Conservation (phyloP, 2,797 vertebrate genomes). For the Psittacula echo region DNA sequence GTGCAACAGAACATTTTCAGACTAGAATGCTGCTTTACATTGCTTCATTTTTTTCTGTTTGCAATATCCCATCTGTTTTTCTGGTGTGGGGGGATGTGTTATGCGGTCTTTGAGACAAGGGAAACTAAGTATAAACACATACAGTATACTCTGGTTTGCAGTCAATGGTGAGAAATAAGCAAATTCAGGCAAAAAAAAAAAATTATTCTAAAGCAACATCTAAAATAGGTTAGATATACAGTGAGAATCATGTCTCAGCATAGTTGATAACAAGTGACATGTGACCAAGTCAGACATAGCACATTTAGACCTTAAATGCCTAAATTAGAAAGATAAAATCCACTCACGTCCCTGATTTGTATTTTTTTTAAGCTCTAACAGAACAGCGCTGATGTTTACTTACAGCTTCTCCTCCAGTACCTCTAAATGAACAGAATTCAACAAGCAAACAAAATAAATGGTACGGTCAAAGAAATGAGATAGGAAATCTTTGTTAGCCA, state of each 20-base stretch:
- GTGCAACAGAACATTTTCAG: background rate
- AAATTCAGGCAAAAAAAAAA: background rate
- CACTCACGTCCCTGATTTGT: background rate
- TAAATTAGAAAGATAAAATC: background rate
- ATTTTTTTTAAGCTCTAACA: background rate
- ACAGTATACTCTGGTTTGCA: background rate
- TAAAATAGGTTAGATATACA: background rate
- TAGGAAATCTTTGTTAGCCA: background rate
- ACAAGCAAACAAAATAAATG: background rate
- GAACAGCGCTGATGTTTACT: background rate
- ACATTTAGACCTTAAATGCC: background rate
- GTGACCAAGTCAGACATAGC: background rate
- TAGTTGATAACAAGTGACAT: background rate
- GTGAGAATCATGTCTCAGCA: background rate
- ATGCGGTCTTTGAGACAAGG: background rate
- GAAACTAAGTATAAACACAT: background rate
- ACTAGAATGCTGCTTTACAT: background rate
- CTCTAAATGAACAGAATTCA: background rate
- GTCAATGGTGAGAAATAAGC: background rate
- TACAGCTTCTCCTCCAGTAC: background rate
- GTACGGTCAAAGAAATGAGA: background rate
- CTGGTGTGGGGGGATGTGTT: rapidly evolving
- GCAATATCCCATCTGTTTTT: background rate
- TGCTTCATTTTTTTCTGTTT: background rate
- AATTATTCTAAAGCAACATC: background rate